Percentiles rank a stretch among this genome's conserved stretches.
Conservation (phyloP, 2,797 vertebrate species). For the Luscinia luscinia region DNA sequence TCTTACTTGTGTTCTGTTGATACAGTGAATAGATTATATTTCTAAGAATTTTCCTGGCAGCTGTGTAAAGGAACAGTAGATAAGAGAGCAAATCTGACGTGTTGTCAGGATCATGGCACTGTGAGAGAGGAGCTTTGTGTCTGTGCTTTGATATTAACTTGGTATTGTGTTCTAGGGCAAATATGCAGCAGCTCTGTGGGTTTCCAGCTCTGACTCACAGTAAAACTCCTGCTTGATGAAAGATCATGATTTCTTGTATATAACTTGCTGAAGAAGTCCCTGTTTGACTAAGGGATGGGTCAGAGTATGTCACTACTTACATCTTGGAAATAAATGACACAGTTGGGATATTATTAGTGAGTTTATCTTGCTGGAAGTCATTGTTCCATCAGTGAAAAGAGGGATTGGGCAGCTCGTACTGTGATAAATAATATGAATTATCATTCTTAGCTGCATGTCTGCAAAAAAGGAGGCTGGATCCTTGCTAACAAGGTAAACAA, state of each 20-base stretch:
- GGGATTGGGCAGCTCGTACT: neutral
- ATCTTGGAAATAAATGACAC: neutral
- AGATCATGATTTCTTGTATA: neutral
- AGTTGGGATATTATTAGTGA: neutral
- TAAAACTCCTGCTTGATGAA: neutral
- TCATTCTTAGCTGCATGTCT: conserved; percentile 75
- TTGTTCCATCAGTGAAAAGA: neutral
- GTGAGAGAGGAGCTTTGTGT: neutral
- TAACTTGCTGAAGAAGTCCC: neutral
- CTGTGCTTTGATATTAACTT: neutral
- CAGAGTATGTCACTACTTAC: neutral
- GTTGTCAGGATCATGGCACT: neutral
- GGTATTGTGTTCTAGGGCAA: neutral
- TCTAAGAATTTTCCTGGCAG: neutral
- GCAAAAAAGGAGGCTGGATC: conserved; percentile 75
- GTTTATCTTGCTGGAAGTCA: neutral
- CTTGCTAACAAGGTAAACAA: conserved; percentile 73
- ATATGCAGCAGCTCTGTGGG: neutral
- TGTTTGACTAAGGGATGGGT: neutral
- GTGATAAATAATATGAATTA: conserved; percentile 71
- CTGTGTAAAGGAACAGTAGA: neutral
- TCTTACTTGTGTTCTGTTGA: neutral
- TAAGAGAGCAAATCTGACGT: neutral
- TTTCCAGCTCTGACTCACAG: neutral
- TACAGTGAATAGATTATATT: neutral